Base-by-base conservation (phyloP, 2,888 invertebrate species). In the Hirtodrosophila cameraria region DNA sequence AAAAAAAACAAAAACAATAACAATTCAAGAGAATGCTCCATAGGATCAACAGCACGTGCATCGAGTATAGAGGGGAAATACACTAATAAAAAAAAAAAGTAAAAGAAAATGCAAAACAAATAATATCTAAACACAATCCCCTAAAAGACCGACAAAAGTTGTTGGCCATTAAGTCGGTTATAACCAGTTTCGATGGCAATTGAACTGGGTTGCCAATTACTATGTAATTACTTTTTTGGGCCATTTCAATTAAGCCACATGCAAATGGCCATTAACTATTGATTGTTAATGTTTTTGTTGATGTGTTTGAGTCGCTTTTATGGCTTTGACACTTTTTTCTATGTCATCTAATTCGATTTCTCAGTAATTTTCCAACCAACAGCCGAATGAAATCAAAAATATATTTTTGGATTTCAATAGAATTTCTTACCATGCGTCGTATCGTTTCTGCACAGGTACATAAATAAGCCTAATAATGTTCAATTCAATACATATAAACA, bases 41-140 rank as follows among this genome's bases (percentile, higher is more conserved):
- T 53, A 50, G 41, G 38, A 63, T 61, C 45, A 74, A 42, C 49
- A 69, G 58, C 79, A 82, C 80, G 86, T 75, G 83, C 33, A 75
- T 59, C 41, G 46, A 58, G 70, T 74, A 74, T 57, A 48, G 16
- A 12, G 2, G n/a, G 27, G 18, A 20, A 31, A 27, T 27, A 54
- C 38, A 15, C 25, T 4, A 35, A 31, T 7, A 13, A 12, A 43
- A 43, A 20, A 20, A 20, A 20, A 20, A 20, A 20, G 2, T 20
- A 23, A 23, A 23, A 23, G 1, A 23, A 23, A 23, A 23, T 5
- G 33, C 12, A 30, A 36, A 43, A 23, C 33, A 30, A 20, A 38
- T n/a, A 55, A 25, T 28, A 46, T 33, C 12, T 31, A 31, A 23
- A 35, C 11, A 63, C 28, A 48, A 12, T 4, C 11, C 20, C n/a